A percentile compares a stretch with the other conserved stretches of the same genome.
These are phyloP conservation scores for Carposina sasakii DNA, from an alignment of 1,140 invertebrate genomes.

Conservation along the genomic window DNA sequence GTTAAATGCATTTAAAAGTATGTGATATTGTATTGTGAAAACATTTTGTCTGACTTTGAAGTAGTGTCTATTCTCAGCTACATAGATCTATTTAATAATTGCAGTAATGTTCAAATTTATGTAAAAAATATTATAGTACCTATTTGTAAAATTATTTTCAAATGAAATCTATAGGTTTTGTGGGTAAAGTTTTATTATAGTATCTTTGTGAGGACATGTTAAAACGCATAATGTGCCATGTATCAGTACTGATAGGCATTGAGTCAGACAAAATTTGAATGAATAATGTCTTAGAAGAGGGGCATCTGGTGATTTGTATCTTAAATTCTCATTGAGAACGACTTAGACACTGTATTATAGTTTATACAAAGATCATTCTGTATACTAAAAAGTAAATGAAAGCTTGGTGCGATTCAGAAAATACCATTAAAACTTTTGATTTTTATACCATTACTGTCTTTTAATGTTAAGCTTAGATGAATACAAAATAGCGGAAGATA, in stretches of 20 bases:
- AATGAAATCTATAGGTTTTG: neutral
- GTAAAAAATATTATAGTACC: conserved; percentile 27
- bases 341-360: conserved; percentile 64
- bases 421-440: conserved; percentile 74
- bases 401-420: conserved; percentile 73
- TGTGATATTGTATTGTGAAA: conserved; percentile 69
- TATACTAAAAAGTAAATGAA: conserved; percentile 72
- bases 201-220: too few species aligned
- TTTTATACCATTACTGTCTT: conserved; percentile 69
- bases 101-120: conserved; percentile 44
- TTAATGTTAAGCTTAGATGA: too few species aligned
- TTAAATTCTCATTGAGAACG: conserved; percentile 49
- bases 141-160: conserved; percentile 10
- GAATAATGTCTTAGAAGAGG: conserved; percentile 45
- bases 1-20: conserved; percentile 69
- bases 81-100: conserved; percentile 42
- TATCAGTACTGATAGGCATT: conserved; percentile 37
- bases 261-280: conserved; percentile 66
- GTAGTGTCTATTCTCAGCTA: conserved; percentile 60
- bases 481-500: too few species aligned
- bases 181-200: too few species aligned
- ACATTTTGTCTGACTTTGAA: conserved; percentile 70
- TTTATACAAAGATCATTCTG: conserved; percentile 69
- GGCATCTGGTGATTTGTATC: conserved; percentile 54
- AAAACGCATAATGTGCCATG: conserved; percentile 48